Evolutionary conservation across 2,113 vertebrate genomes (phyloP).

Genomic region (Pycnonotus jocosus): DNA sequence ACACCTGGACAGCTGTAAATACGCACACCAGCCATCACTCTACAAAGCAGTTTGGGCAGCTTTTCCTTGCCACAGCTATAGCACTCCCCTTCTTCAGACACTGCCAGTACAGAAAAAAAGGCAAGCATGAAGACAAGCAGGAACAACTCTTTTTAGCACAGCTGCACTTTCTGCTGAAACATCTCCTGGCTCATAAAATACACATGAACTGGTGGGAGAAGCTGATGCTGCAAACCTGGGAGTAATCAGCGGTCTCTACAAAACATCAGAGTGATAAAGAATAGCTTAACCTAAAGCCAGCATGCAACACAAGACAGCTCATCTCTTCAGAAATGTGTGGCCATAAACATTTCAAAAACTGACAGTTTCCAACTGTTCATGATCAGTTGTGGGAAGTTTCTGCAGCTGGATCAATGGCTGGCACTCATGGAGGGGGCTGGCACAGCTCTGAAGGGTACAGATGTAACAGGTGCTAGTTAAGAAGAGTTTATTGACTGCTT

Average conservation of each 20-base stretch:
- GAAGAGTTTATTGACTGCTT: not conserved
- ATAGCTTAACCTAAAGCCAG: slow-evolving; percentile 21
- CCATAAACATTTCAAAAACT: not conserved
- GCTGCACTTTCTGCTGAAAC: not conserved
- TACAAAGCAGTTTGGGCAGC: not conserved
- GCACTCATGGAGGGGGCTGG: not conserved
- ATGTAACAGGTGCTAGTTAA: not conserved
- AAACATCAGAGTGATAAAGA: not conserved
- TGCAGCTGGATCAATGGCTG: not conserved
- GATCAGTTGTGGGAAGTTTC: not conserved
- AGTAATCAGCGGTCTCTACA: not conserved
- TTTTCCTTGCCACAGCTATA: not conserved
- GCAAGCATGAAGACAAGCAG: slow-evolving; percentile 12
- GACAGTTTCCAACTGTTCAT: not conserved
- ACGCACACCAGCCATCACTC: not conserved
- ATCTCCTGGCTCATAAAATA: slow-evolving; percentile 31
- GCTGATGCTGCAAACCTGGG: not conserved
- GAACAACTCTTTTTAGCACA: slow-evolving; percentile 15
- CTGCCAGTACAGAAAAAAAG: not conserved
- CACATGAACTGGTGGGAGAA: not conserved
- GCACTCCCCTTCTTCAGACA: not conserved
- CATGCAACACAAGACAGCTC: not conserved
- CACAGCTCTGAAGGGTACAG: not conserved
- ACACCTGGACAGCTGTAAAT: not conserved
- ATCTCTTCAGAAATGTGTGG: not conserved